phyloP scores from a whole-genome alignment of 2,113 vertebrate genomes.

The Phylloscopus trochilus region DNA sequence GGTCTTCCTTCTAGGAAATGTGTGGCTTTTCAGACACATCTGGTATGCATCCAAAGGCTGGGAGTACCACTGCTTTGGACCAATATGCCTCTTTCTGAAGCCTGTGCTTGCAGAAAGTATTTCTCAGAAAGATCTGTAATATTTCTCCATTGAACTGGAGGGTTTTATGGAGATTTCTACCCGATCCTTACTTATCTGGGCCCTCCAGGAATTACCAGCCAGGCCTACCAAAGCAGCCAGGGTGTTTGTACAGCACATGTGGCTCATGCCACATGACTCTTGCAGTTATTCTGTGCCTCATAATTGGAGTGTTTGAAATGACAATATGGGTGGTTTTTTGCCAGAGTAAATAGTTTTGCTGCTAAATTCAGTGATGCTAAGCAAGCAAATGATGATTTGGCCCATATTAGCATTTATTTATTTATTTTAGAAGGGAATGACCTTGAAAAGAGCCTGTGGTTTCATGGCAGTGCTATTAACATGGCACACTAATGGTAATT shows the following conservation, averaged over 20 bases:
- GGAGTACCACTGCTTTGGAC: neutral
- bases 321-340: neutral
- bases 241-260: neutral
- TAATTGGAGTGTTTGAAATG: neutral
- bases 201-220: neutral
- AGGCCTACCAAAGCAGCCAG: neutral
- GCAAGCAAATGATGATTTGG: neutral
- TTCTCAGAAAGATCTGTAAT: neutral
- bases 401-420: neutral
- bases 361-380: neutral
- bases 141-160: neutral
- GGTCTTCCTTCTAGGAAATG: neutral
- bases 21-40: neutral
- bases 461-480: neutral
- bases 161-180: too few species aligned
- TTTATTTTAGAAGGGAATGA: neutral
- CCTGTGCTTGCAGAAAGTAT: neutral
- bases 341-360: neutral
- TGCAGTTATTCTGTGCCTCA: neutral
- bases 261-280: neutral
- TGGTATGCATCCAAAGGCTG: fast-evolving
- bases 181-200: neutral
- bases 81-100: neutral
- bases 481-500: conserved; percentile 16
- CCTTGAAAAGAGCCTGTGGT: conserved; percentile 7